Evolutionary conservation across 2,888 invertebrate species (phyloP).

Genomic region (Gisinianus flammeolus): DNA sequence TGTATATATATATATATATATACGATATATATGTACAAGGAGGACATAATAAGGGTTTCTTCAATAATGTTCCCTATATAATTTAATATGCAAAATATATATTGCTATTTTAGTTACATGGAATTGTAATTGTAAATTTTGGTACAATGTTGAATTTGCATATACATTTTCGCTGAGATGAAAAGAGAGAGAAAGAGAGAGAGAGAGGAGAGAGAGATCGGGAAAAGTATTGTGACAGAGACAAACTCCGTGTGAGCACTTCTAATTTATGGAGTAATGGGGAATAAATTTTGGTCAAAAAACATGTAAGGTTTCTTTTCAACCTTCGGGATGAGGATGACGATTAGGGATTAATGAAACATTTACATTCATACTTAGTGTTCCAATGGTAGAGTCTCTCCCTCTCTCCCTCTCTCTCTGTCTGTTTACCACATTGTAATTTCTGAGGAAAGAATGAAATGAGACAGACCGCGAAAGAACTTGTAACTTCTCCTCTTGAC

Average conservation of each 20-base stretch:
- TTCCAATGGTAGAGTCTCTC: slow-evolving; percentile 5
- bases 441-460: background rate
- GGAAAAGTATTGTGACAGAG: background rate
- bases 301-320: background rate
- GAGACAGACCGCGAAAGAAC: slow-evolving; percentile 22
- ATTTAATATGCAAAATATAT: no score
- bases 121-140: no score
- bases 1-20: no score
- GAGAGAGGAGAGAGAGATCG: background rate
- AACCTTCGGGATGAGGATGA: background rate
- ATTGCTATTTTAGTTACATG: no score
- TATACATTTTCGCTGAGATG: no score
- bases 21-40: no score
- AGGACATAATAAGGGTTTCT: no score
- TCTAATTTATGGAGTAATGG: slow-evolving; percentile 1
- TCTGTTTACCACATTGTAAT: slow-evolving; percentile 1
- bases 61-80: no score
- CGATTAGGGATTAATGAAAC: slow-evolving; percentile 20
- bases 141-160: no score
- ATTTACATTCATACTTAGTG: slow-evolving; percentile 23
- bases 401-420: no score
- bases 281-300: slow-evolving; percentile 10
- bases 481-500: background rate
- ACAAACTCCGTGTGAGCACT: background rate
- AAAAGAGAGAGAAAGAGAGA: background rate